A percentile compares a stretch with the other conserved stretches of the same genome.
These are phyloP conservation scores for Avahi laniger DNA, from an alignment of 2,797 vertebrate species.

Conservation along the genomic window DNA sequence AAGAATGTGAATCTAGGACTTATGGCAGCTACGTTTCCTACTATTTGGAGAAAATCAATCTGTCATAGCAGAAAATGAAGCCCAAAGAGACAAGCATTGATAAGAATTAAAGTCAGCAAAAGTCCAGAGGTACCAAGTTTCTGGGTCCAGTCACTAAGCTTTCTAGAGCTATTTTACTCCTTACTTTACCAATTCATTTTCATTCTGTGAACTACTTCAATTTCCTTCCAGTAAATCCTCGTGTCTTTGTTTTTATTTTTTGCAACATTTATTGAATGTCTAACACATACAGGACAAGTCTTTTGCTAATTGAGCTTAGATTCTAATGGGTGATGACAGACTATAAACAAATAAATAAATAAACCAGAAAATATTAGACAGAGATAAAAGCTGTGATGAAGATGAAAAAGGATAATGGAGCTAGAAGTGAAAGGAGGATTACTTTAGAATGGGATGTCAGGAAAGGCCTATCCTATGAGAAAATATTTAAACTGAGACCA, in stretches of 20 bases:
- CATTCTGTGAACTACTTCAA: background rate
- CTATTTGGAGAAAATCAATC: background rate
- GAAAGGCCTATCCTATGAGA: background rate
- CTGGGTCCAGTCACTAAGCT: background rate
- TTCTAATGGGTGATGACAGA: background rate
- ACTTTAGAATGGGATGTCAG: background rate
- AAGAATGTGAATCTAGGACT: background rate
- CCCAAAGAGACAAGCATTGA: background rate
- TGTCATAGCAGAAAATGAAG: background rate
- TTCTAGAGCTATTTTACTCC: background rate
- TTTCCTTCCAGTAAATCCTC: background rate
- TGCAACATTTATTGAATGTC: background rate
- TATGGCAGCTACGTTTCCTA: background rate
- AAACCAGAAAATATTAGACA: background rate
- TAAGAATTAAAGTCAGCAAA: background rate
- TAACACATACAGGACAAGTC: background rate
- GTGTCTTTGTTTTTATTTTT: background rate
- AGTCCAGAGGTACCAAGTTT: background rate
- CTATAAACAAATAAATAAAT: background rate
- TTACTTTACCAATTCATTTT: background rate
- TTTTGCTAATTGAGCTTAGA: background rate
- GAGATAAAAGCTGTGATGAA: background rate
- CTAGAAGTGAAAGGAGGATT: background rate
- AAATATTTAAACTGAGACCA: slow-evolving; percentile 12
- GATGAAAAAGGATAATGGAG: background rate